Evolutionary conservation across 1,140 invertebrate species (phyloP), one percentile per base, ranked within the genome.

Genomic region (Drosophila lowei): DNA sequence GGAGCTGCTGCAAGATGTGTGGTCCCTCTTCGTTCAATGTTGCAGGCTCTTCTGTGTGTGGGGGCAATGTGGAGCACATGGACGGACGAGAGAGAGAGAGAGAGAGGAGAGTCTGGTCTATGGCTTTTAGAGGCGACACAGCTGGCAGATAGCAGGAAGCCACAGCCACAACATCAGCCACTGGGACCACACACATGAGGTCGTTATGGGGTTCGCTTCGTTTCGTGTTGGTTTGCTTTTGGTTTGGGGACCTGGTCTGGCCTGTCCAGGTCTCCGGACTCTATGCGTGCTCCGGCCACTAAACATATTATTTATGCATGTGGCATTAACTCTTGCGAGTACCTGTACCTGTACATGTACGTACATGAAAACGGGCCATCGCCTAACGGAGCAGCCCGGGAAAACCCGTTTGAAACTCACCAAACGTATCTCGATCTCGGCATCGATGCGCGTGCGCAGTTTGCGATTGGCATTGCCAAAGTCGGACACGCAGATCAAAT

Each of bases 371-470:
- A 57, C 53, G 47, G 44, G 28, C 58, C 43, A 13, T 38, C 23
- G n/a, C 41, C 60, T 75, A 75, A 76, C 72, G 55, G 63, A 48
- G 34, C 21, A 42, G 46, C 16, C 53, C 16, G 49, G 42, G 7
- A 6, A 43, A 56, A 56, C 28, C 21, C 8, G 60, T 58, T 65
- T 9, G 23, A 30, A 42, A 94, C 94, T 95, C 92, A 97, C 96
- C 93, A 96, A 94, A 92, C 95, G 93, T 46, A 96, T 97, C 92
- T 97, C 96, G 79, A 97, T 97, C 85, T 97, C 96, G 70, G 96
- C 94, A 90, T 96, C 95, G 34, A 95, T 93, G 86, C 94, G 94
- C 57, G 93, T 93, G 67, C 93, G 93, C 67, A 95, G 93, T 70
- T 94, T 94, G 77, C 94, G 92, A 76, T 94, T 93, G 74, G 93